Evolutionary conservation across 2,113 vertebrate species (phyloP), one percentile per base, ranked within the genome.

Genomic region (Gobius niger): DNA sequence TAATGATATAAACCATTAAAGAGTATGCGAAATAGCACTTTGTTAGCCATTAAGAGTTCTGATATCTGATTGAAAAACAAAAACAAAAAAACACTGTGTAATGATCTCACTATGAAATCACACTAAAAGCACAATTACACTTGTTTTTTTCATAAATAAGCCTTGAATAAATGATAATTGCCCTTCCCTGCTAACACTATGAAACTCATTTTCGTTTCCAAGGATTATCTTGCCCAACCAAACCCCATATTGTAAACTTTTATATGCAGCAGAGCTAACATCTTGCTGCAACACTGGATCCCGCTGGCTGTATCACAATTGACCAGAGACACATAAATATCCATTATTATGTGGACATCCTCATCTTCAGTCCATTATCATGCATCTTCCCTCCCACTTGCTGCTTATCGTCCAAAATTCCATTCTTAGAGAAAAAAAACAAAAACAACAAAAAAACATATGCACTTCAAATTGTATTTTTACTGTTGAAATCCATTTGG

Each of bases 401-500:
- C 52, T 16, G 12, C 3, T 65, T 72, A 77, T 68, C 56, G 47
- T 72, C 51, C 52, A 70, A 82, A 67, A 68, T 44, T 19, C 41
- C 50, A 63, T 79, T 73, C 71, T 42, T 56, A 60, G 64, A 72
- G 2, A 34, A 34, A 34, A 34, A 34, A 34, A 24, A 24, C 24
- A 24, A 24, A n/a, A n/a, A n/a, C n/a, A n/a, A n/a, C n/a, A n/a
- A n/a, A n/a, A 24, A 67, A 53, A 59, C 10, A 16, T 70, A 56
- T 63, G 68, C 34, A 56, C 56, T 73, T 81, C 75, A 76, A 77
- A 80, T 78, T 76, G 67, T 16, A 54, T 67, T 63, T 68, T 59
- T 69, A 68, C 63, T 7, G 67, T 68, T 68, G 65, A 81, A 63
- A 82, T 64, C 81, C 72, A 67, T 70, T 71, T 71, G 42, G 40